These are phyloP conservation scores for Leptinotarsa defecta DNA, from an alignment of 1,140 invertebrate genomes.

Conservation along the genomic window DNA sequence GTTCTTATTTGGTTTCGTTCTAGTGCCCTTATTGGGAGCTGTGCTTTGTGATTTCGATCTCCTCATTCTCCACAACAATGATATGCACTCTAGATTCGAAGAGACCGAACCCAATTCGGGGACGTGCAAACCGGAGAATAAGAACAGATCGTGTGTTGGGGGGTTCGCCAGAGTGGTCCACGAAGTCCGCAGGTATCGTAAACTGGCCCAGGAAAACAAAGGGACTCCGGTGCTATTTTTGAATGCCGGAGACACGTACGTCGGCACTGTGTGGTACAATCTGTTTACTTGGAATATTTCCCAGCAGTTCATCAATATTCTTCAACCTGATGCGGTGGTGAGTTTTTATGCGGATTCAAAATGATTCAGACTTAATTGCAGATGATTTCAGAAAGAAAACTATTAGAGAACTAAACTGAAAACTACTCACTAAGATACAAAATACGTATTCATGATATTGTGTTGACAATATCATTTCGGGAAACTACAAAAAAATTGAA, in stretches of 20 bases:
- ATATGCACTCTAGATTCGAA: conserved; percentile 86
- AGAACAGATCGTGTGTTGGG: conserved; percentile 57
- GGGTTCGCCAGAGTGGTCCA: conserved; percentile 77
- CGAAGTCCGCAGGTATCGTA: conserved; percentile 64
- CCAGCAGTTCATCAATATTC: conserved; percentile 74
- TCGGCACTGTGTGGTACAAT: conserved; percentile 83
- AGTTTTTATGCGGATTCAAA: conserved; percentile 51
- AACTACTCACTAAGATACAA: no score
- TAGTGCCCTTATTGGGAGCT: neutral
- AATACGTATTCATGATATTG: no score
- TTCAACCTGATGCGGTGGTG: conserved; percentile 84
- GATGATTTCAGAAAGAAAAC: no score
- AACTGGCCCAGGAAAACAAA: conserved; percentile 58
- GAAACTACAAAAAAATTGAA: no score
- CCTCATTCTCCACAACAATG: conserved; percentile 84
- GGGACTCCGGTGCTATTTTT: conserved; percentile 72
- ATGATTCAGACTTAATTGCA: no score
- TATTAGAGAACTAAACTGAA: no score
- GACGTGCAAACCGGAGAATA: conserved; percentile 59
- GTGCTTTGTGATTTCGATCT: conserved; percentile 59
- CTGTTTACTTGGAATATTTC: conserved; percentile 78
- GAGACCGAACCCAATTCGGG: conserved; percentile 71
- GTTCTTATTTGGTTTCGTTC: neutral
- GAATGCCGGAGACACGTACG: conserved; percentile 89
- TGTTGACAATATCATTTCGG: no score